Base-by-base conservation (phyloP, 2,888 invertebrate genomes). In the Philereme vetulata region DNA sequence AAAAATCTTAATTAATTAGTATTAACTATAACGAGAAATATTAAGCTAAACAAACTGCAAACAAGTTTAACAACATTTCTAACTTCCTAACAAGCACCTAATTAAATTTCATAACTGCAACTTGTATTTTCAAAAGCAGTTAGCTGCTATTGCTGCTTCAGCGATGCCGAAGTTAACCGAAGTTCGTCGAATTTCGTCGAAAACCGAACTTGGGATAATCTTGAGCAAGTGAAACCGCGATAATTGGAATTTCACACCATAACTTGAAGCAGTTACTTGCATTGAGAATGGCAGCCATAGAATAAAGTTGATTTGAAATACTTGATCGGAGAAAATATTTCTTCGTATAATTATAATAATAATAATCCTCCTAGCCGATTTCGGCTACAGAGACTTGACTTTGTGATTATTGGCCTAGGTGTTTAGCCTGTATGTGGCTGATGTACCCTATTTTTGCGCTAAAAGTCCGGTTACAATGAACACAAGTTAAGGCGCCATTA, bases 141-240 rank as follows among this genome's bases (percentile, higher is more conserved):
- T 40, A 10, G 40, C 32, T 47, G n/a, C 7, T 42, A 46, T 47
- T 55, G 40, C 46, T 53, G 11, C 51, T 62, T 48, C 62, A 63
- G 63, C 56, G 71, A 70, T 65, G 68, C 60, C 65, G 65, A 76
- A 75, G 68, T 74, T 66, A 51, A 51, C 64, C 71, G 64, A 76
- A 78, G 66, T 77, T 74, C 42, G 36, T 60, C 62, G 71, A 80
- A 80, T 72, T 81, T 79, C 60, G 55, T 62, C 68, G 62, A 74
- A 78, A 55, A 72, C 54, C 50, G 56, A 67, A 67, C 65, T 71
- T 60, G 49, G 59, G 62, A 58, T 65, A 64, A 65, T 75, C 75
- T 69, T 74, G 71, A 73, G 68, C 68, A 72, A 73, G 75, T 73
- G 72, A 72, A 77, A 78, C 75, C 72, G 58, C 73, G 62, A 66